These are phyloP conservation scores for Corythaeola cristata DNA, from an alignment of 2,113 vertebrate species.

Conservation along the genomic window DNA sequence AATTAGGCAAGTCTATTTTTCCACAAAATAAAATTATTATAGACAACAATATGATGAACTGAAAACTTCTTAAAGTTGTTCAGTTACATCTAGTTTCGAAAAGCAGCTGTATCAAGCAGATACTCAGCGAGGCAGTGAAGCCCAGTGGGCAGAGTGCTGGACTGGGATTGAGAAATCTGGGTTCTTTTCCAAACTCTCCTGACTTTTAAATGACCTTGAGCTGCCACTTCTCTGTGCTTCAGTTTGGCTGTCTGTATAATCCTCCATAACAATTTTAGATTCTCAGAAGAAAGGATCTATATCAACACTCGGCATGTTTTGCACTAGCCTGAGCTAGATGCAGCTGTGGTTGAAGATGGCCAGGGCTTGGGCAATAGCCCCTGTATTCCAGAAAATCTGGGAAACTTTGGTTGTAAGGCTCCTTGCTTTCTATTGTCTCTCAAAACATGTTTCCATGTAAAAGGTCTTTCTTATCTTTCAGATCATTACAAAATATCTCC, in stretches of 20 bases:
- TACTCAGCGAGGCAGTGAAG: background rate
- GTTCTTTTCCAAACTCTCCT: constrained; percentile 12
- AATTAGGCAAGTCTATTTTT: background rate
- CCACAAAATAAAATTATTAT: background rate
- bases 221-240: background rate
- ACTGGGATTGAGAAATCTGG: constrained; percentile 33
- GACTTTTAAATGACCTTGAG: constrained; percentile 41
- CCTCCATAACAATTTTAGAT: background rate
- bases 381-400: background rate
- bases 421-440: background rate
- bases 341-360: background rate
- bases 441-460: background rate
- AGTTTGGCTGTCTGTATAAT: background rate
- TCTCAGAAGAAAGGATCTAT: background rate
- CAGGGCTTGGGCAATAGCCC: background rate
- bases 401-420: background rate
- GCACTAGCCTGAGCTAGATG: background rate
- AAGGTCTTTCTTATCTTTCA: constrained; percentile 44
- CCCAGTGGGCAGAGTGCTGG: constrained; percentile 6
- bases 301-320: background rate
- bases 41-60: background rate
- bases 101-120: background rate
- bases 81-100: background rate
- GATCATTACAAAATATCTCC: background rate
- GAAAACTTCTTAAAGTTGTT: background rate